Evolutionary conservation across 2,113 vertebrate species (phyloP).

Genomic region (Lamprologus ornatipinnis): DNA sequence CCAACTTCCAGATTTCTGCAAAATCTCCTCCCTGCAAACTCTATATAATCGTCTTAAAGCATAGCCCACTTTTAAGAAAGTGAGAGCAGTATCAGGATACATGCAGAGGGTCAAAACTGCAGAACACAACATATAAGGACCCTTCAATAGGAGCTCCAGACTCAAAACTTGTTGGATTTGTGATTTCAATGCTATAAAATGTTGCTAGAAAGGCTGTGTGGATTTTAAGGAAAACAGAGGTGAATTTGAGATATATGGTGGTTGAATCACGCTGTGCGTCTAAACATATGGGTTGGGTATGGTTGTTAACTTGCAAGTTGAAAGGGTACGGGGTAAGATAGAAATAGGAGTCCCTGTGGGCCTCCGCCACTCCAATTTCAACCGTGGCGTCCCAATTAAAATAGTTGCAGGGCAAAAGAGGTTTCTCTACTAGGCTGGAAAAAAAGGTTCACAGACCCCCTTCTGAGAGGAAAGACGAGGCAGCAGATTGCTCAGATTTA

Average conservation of each 20-base stretch:
- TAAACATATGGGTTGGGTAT: constrained; percentile 39
- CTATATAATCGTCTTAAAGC: not conserved
- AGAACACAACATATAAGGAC: not conserved
- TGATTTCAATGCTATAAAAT: not conserved
- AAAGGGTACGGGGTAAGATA: constrained; percentile 33
- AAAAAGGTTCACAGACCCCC: constrained; percentile 35
- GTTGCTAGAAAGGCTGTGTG: not conserved
- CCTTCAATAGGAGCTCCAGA: not conserved
- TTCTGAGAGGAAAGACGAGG: constrained; percentile 7
- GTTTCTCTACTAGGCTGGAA: constrained; percentile 11
- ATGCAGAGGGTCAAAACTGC: not conserved
- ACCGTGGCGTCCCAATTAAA: constrained; percentile 61
- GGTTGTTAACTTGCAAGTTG: constrained; percentile 42
- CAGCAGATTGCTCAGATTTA: constrained; percentile 14
- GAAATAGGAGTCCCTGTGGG: constrained; percentile 47
- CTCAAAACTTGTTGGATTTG: not conserved
- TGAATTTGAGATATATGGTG: constrained; percentile 8
- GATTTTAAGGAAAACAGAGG: constrained; percentile 16
- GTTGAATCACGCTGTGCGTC: constrained; percentile 13
- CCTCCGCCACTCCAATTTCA: constrained; percentile 46
- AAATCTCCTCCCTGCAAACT: not conserved
- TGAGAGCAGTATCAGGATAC: not conserved
- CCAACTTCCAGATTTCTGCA: not conserved
- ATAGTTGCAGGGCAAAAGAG: constrained; percentile 40
- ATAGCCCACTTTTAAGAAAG: not conserved